These are phyloP conservation scores for Eudemis profundana DNA, from an alignment of 2,888 invertebrate species.

Conservation along the genomic window DNA sequence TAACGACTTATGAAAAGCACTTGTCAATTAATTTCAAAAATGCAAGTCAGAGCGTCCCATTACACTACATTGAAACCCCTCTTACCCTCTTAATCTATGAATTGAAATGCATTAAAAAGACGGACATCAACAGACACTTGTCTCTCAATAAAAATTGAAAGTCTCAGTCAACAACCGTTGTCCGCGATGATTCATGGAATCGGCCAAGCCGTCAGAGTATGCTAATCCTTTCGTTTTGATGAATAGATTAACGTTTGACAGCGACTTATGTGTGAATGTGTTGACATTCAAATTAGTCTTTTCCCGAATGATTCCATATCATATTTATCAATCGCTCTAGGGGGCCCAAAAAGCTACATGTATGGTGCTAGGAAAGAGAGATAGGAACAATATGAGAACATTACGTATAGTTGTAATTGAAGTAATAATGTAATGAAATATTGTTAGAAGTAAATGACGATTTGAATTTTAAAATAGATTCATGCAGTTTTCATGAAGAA, in stretches of 20 bases:
- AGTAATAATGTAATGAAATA: slow-evolving; percentile 6
- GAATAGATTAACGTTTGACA: slow-evolving; percentile 39
- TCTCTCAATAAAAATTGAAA: slow-evolving; percentile 43
- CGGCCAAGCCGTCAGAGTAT: slow-evolving; percentile 30
- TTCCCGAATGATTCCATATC: slow-evolving; percentile 28
- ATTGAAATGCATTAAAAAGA: slow-evolving; percentile 15
- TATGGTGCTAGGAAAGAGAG: neutral
- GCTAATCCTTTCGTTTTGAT: slow-evolving; percentile 37
- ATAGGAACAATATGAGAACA: too few species aligned
- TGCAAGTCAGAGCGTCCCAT: slow-evolving; percentile 5
- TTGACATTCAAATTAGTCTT: slow-evolving; percentile 43
- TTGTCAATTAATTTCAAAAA: neutral
- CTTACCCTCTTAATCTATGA: slow-evolving; percentile 3
- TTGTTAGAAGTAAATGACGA: neutral
- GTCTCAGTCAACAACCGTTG: slow-evolving; percentile 39
- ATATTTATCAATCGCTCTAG: slow-evolving; percentile 28
- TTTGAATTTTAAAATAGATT: slow-evolving; percentile 10
- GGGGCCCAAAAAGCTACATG: neutral
- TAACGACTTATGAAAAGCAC: neutral
- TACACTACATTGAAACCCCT: slow-evolving; percentile 19
- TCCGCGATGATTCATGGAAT: slow-evolving; percentile 38
- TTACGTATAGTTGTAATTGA: too few species aligned
- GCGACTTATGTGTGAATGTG: slow-evolving; percentile 42
- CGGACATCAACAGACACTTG: slow-evolving; percentile 27
- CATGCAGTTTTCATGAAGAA: slow-evolving; percentile 19